Evolutionary conservation across 2,797 vertebrate genomes (phyloP).

Genomic region (Nyctibius grandis): DNA sequence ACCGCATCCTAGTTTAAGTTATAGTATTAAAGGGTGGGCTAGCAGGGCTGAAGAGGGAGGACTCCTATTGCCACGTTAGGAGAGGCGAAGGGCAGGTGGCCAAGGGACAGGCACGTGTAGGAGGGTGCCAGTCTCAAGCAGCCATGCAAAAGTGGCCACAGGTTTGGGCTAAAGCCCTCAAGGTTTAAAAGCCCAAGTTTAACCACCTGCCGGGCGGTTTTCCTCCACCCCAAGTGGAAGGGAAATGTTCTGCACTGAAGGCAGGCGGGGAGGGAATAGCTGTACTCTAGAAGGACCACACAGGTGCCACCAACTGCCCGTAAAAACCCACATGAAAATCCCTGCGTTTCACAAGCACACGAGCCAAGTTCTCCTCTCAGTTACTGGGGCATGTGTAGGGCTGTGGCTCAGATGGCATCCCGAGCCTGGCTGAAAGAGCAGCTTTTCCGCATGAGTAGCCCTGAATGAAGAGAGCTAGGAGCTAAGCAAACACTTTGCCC

Average conservation of each 20-base stretch:
- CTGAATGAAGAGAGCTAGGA: slow-evolving; percentile 44
- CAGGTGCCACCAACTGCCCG: slow-evolving; percentile 12
- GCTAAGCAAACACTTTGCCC: slow-evolving; percentile 52
- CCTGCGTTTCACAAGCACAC: neutral
- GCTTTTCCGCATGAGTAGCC: slow-evolving; percentile 25
- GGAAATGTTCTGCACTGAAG: neutral
- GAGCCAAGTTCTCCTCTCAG: slow-evolving; percentile 44
- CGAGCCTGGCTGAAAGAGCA: slow-evolving; percentile 3
- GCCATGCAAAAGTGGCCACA: neutral
- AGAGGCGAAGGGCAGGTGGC: neutral
- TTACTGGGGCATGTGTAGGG: slow-evolving; percentile 25
- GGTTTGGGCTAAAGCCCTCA: neutral
- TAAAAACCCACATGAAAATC: neutral
- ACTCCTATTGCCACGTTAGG: neutral
- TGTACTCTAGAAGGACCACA: slow-evolving; percentile 4
- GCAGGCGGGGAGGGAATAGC: neutral
- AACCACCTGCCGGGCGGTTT: slow-evolving; percentile 6
- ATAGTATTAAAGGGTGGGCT: neutral
- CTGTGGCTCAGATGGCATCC: neutral
- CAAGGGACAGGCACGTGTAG: neutral
- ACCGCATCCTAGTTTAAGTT: neutral
- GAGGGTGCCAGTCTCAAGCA: neutral
- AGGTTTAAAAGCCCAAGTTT: neutral
- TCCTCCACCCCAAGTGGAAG: neutral
- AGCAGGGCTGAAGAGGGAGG: neutral